phyloP scores from a whole-genome alignment of 1,140 invertebrate species.

The Diorhabda elongata region DNA sequence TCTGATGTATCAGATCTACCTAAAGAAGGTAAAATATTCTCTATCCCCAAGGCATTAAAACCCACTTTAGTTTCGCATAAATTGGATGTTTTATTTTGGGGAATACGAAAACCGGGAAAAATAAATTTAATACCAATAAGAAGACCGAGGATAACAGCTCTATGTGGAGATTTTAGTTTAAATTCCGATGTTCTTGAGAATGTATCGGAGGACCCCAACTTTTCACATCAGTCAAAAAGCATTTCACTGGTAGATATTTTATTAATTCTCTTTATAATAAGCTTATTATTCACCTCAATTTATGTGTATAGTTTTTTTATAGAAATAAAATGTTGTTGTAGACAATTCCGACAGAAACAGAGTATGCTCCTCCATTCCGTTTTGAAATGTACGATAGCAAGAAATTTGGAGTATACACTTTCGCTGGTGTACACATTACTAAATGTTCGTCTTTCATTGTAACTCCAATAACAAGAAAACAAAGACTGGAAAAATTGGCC shows the following conservation, averaged over 20 bases:
- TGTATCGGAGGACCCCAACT: conserved; percentile 49
- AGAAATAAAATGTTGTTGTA: conserved; percentile 24
- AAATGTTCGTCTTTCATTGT: conserved; percentile 46
- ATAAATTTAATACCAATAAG: conserved; percentile 47
- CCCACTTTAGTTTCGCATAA: conserved; percentile 44
- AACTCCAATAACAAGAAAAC: conserved; percentile 41
- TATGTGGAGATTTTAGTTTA: conserved; percentile 52
- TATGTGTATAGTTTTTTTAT: too few species aligned
- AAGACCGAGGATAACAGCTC: conserved; percentile 54
- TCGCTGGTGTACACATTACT: conserved; percentile 51
- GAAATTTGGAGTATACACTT: conserved; percentile 55
- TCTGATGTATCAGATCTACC: conserved; percentile 14
- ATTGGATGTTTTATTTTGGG: conserved; percentile 63
- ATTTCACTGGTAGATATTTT: not conserved
- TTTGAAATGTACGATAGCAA: conserved; percentile 59
- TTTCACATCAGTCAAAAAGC: conserved; percentile 32
- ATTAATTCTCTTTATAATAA: too few species aligned
- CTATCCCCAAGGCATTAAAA: conserved; percentile 51
- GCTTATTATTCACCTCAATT: too few species aligned
- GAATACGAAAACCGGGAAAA: conserved; percentile 55
- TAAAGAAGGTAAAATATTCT: conserved; percentile 30
- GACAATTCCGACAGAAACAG: conserved; percentile 48
- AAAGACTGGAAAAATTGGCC: conserved; percentile 39
- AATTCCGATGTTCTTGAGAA: conserved; percentile 55
- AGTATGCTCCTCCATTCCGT: conserved; percentile 52